These are phyloP conservation scores for Ambastaia sidthimunki DNA, from an alignment of 2,797 vertebrate genomes.

Conservation along the genomic window DNA sequence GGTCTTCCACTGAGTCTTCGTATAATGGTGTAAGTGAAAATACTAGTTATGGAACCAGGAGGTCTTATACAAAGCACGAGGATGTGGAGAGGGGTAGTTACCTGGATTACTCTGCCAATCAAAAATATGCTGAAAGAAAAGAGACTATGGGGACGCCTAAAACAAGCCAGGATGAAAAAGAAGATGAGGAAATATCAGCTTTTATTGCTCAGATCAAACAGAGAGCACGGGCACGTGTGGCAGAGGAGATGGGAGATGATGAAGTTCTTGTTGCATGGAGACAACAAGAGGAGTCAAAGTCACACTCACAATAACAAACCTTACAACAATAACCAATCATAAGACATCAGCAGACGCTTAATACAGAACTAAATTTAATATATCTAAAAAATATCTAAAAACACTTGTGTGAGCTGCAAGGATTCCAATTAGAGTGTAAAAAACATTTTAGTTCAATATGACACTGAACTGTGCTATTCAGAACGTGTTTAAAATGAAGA, in stretches of 20 bases:
- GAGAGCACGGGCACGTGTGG: constrained; percentile 78
- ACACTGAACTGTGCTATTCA: not conserved
- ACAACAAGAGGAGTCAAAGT: constrained; percentile 81
- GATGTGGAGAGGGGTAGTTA: constrained; percentile 71
- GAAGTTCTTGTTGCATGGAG: constrained; percentile 91
- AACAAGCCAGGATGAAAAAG: constrained; percentile 70
- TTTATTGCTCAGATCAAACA: constrained; percentile 79
- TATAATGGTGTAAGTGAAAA: constrained; percentile 64
- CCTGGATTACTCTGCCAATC: constrained; percentile 77
- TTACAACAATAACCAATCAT: not conserved
- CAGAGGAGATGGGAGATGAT: constrained; percentile 84
- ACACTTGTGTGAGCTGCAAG: not conserved
- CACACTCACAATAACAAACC: constrained; percentile 27
- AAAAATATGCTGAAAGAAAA: constrained; percentile 70
- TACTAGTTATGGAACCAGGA: constrained; percentile 37
- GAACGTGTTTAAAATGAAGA: not conserved
- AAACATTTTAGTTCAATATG: not conserved
- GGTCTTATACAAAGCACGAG: constrained; percentile 48
- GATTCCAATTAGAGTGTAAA: not conserved
- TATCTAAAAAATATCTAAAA: not conserved
- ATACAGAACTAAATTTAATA: no score
- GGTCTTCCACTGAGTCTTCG: constrained; percentile 63
- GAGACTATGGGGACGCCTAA: constrained; percentile 64
- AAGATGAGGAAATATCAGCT: constrained; percentile 79
- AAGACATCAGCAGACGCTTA: no score